Conservation (phyloP, 2,797 vertebrate genomes). For the Delichon dasypus region DNA sequence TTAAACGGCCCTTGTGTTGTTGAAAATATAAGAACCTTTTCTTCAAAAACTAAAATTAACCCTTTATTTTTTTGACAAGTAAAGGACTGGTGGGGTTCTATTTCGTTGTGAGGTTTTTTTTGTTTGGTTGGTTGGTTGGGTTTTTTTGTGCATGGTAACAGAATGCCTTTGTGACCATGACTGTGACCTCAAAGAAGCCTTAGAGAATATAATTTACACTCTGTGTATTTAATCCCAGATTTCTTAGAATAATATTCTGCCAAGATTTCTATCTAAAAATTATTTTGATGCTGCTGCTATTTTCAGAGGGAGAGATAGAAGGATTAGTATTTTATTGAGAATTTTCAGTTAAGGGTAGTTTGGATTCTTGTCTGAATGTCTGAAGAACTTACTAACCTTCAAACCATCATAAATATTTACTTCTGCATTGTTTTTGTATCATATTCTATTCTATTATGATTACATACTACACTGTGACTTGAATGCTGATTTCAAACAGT, state of each 20-base stretch:
- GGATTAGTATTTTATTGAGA: neutral
- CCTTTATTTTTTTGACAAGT: neutral
- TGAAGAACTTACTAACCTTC: neutral
- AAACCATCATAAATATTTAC: slow-evolving; percentile 1
- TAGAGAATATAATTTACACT: neutral
- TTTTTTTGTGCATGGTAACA: neutral
- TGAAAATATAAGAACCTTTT: neutral
- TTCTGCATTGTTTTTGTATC: neutral
- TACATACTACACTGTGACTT: neutral
- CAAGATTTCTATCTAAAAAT: neutral
- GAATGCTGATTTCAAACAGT: neutral
- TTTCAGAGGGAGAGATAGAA: neutral
- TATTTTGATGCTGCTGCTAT: neutral
- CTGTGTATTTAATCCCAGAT: neutral
- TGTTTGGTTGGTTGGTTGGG: too few relatives aligned
- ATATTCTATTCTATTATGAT: neutral
- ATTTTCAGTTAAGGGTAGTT: neutral
- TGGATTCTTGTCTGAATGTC: neutral
- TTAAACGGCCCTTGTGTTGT: neutral
- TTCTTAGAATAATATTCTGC: neutral
- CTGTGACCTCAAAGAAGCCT: neutral
- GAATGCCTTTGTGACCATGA: neutral
- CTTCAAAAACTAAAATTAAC: neutral
- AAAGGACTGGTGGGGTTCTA: neutral
- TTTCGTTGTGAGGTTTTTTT: too few relatives aligned